Percentiles rank a stretch among this genome's conserved stretches.
Evolutionary conservation across 2,888 invertebrate species (phyloP).

Genomic region (Actias luna): DNA sequence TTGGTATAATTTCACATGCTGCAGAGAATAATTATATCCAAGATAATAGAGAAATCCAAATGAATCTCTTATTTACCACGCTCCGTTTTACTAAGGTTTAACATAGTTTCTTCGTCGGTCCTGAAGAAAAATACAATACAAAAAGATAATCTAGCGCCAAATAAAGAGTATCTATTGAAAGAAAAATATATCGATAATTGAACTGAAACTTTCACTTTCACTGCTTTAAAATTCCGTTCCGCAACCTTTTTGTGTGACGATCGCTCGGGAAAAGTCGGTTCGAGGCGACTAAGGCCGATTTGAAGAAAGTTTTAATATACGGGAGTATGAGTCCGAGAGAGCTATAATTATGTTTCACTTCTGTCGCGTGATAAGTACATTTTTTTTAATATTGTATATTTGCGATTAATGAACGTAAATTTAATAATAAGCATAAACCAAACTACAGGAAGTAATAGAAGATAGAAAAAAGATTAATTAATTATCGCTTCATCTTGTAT

Average conservation of each 20-base stretch:
- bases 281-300: too few species aligned
- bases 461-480: background rate
- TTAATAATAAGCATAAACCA: background rate
- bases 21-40: background rate
- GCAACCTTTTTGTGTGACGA: too few species aligned
- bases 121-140: background rate
- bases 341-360: too few species aligned
- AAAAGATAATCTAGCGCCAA: background rate
- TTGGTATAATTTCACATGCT: constrained; percentile 21
- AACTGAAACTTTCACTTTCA: too few species aligned
- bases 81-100: background rate
- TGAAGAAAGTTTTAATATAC: too few species aligned
- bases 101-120: background rate
- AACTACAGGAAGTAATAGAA: background rate
- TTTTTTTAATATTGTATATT: too few species aligned
- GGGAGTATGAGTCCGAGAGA: too few species aligned
- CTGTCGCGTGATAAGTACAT: too few species aligned
- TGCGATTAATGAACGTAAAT: background rate
- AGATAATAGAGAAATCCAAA: background rate
- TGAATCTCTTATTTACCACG: background rate
- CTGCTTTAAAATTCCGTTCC: too few species aligned
- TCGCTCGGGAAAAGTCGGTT: too few species aligned
- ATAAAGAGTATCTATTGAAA: background rate
- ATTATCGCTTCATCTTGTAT: background rate
- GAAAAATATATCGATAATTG: too few species aligned